Conservation (phyloP, 2,888 invertebrate species). For the Eudasyphora cyanicolor region DNA sequence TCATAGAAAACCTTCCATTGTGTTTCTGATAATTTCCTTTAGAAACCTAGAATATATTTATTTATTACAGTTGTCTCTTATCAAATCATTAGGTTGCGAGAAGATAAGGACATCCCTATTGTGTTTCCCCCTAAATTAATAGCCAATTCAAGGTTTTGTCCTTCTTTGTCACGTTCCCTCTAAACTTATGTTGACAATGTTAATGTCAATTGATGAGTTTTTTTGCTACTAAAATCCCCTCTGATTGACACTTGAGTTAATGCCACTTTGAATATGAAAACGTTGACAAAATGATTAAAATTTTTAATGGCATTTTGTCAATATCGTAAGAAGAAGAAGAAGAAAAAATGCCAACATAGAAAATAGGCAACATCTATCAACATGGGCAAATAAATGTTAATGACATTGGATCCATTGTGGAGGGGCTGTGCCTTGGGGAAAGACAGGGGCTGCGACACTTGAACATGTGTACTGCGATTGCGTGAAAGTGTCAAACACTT, state of each 20-base stretch:
- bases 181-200: constrained; percentile 34
- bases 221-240: background rate
- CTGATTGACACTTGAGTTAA: constrained; percentile 51
- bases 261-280: constrained; percentile 52
- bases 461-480: constrained; percentile 38
- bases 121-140: no score
- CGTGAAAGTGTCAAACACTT: constrained; percentile 61
- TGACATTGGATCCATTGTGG: background rate
- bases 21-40: no score
- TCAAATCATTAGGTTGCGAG: no score
- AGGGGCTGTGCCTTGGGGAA: background rate
- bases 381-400: background rate
- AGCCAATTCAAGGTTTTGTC: background rate
- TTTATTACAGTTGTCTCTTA: no score
- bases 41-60: no score
- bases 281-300: constrained; percentile 22
- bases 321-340: background rate
- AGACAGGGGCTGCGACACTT: background rate
- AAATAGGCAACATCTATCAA: background rate
- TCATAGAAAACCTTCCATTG: no score
- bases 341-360: constrained; percentile 15
- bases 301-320: constrained; percentile 10
- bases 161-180: background rate
- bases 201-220: constrained; percentile 25
- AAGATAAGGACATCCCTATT: no score